Evolutionary conservation across 2,888 invertebrate species (phyloP), one percentile per base, ranked within the genome.

Genomic region (Brassicogethes aeneus): DNA sequence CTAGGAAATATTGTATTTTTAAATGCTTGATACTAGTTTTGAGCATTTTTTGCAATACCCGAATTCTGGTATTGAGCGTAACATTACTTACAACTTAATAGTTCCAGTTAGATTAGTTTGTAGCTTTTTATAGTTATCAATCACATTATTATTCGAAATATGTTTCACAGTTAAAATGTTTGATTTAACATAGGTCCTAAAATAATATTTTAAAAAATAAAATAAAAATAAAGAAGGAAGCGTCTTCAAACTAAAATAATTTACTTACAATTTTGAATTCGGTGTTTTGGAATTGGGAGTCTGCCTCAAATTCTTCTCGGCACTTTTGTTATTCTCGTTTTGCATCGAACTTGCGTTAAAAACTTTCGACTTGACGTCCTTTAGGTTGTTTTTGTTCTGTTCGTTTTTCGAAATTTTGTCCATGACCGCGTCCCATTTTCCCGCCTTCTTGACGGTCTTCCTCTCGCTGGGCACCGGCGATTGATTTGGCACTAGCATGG

Each of bases 321-420:
- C 42, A 15, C 32, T 15, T 13, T 12, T 17, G 12, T 3, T 5
- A 7, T 14, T 46, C 36, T 38, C 36, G 32, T 16, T 42, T 44
- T 10, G 5, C 32, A 13, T 13, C 5, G 23, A 23, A 23, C 41
- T 46, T 10, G 56, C 48, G 39, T 52, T 56, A 41, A 46, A 66
- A 39, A 67, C 83, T 68, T 88, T 85, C 35, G 92, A 88, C 67
- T 92, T 93, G 23, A 93, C 84, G 64, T 93, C 91, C 67, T 86
- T 88, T 51, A 80, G 71, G 50, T 82, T 80, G 8, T 82, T 78
- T 60, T 84, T 83, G 30, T 74, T 73, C 56, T 80, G 79, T 54
- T 86, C 84, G 44, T 78, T 79, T 50, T 80, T 80, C 33, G 82
- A 80, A 46, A 87, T 85, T 66, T 85, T 85, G 66, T 82, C 85